Base-by-base conservation (phyloP, 2,888 invertebrate species). In the Trichogramma evanescens region DNA sequence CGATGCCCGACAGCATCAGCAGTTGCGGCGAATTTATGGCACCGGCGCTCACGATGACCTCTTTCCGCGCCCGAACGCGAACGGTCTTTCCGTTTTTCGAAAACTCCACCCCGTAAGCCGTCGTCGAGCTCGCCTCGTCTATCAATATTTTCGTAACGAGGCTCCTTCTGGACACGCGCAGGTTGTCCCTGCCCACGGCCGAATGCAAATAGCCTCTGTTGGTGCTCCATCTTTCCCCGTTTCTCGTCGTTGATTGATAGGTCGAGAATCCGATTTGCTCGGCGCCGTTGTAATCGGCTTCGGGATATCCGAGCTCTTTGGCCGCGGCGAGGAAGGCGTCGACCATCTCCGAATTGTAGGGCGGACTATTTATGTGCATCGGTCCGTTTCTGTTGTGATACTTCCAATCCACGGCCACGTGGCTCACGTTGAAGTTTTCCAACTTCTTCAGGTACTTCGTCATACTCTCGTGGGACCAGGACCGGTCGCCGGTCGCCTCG, bases 1-100 rank as follows among this genome's bases (percentile, higher is more conserved):
- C 92, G 39, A 95, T 84, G 0, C 95, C 96, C 57, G 93, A 93
- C 7, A 96, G 74, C 93, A 95, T 93, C 66, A 96, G 81, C 38
- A 96, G 73, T 70, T 96, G 94, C 0, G 96, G 95, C 4, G 90
- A 87, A 56, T 90, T 89, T 48, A 96, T 85, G 0, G 95, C 86
- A 0, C 96, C 96, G 0, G 94, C 91, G 3, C 91, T 89, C 68
- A 93, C 80, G 6, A 96, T 85, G 0, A 96, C 85, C 77, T 93
- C 93, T 57, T 88, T 83, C 63, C 87, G 84, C 0, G 91, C 92
- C 64, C 85, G 81, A 0, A 89, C 88, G 1, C 56, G 52, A 56
- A 86, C 83, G 56, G 82, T 83, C 59, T 82, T 81, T 0, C 87
- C 87, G 57, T 87, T 82, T 53, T 88, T 82, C 5, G 86, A 73